Percentiles rank a stretch among this genome's conserved stretches.
These are phyloP conservation scores for Ceratina japonica DNA, from an alignment of 1,140 invertebrate genomes.

Conservation along the genomic window DNA sequence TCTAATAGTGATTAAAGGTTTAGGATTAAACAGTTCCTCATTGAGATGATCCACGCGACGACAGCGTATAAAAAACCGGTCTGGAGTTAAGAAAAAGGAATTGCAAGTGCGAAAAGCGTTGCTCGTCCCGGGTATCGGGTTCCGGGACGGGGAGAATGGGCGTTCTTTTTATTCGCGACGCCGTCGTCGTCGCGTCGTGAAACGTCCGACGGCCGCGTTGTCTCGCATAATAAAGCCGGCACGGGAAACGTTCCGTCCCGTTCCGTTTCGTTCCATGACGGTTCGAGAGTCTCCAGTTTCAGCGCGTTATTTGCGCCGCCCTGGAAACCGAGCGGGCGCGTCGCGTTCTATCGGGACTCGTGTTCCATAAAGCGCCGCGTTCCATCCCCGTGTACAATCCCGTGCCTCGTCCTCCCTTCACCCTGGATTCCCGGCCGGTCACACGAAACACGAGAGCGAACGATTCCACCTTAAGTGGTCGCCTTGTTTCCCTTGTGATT, in stretches of 20 bases:
- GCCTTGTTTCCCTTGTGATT: background rate
- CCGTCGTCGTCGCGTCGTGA: slow-evolving; percentile 10
- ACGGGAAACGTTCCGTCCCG: slow-evolving; percentile 27
- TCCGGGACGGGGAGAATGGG: slow-evolving; percentile 16
- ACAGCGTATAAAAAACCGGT: too few species aligned
- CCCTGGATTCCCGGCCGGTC: background rate
- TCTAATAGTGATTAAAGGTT: too few species aligned
- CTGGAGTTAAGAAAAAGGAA: too few species aligned
- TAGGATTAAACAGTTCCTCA: too few species aligned
- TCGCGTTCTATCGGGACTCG: slow-evolving; percentile 32
- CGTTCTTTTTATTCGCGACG: slow-evolving; percentile 20
- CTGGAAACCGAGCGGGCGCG: slow-evolving; percentile 6
- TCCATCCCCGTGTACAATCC: too few species aligned
- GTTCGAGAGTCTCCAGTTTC: slow-evolving; percentile 27
- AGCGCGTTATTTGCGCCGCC: slow-evolving; percentile 32
- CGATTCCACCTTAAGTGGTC: background rate
- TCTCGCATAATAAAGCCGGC: slow-evolving; percentile 33
- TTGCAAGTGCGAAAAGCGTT: too few species aligned
- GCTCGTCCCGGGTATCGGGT: slow-evolving; percentile 12
- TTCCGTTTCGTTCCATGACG: background rate
- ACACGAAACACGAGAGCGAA: background rate
- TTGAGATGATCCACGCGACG: too few species aligned
- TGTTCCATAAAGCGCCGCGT: slow-evolving; percentile 9
- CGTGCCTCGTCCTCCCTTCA: background rate
- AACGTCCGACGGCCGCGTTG: slow-evolving; percentile 21